phyloP scores from a whole-genome alignment of 2,888 invertebrate species.

The Meteorus cinctellus region DNA sequence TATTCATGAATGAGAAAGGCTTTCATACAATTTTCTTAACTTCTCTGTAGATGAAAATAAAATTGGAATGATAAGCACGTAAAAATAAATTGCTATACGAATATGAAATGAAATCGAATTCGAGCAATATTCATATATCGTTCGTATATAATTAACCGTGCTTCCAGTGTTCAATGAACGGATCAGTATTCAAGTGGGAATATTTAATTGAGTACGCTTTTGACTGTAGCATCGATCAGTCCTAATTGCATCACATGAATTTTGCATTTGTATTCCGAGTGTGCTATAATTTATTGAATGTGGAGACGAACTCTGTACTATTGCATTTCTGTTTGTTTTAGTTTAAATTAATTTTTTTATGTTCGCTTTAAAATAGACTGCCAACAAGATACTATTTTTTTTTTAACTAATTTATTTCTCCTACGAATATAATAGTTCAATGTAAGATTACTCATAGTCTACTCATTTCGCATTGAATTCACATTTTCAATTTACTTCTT shows the following conservation, averaged over 20 bases:
- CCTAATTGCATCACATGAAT: neutral
- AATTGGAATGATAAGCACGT: constrained; percentile 2
- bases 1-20: neutral
- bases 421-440: neutral
- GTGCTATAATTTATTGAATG: constrained; percentile 2
- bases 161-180: constrained; percentile 35
- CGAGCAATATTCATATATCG: constrained; percentile 4
- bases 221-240: neutral
- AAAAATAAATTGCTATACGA: neutral
- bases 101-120: neutral
- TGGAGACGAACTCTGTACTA: neutral
- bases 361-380: neutral
- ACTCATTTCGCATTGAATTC: neutral
- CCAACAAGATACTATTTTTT: constrained; percentile 7
- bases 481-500: neutral
- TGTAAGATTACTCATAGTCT: neutral
- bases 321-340: neutral
- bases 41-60: neutral
- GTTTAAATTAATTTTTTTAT: neutral
- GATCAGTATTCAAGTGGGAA: constrained; percentile 29
- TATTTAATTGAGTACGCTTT: constrained; percentile 26
- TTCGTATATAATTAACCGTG: constrained; percentile 25
- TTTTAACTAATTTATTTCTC: neutral
- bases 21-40: constrained; percentile 29
- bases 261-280: constrained; percentile 3